Conservation (phyloP, 1,140 invertebrate genomes). For the Euura lappo region DNA sequence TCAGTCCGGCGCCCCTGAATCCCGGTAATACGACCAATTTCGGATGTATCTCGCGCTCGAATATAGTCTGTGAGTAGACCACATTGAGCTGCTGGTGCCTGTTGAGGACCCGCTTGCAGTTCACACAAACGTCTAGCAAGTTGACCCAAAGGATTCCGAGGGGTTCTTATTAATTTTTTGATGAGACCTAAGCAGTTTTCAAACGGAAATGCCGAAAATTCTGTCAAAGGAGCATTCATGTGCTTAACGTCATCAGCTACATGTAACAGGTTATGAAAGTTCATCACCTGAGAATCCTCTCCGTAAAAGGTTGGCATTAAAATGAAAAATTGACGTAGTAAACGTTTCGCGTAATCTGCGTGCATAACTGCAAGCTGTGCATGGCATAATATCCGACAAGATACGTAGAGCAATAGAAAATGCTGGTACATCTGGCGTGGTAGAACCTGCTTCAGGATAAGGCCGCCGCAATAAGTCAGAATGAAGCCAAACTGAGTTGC, state of each 20-base stretch:
- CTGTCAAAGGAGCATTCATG: conserved; percentile 20
- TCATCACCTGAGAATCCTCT: conserved; percentile 23
- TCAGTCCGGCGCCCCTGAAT: background rate
- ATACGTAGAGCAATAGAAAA: conserved; percentile 34
- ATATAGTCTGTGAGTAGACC: background rate
- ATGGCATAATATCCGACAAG: conserved; percentile 27
- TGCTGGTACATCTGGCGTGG: conserved; percentile 24
- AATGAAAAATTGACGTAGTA: conserved; percentile 33
- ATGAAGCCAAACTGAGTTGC: conserved; percentile 32
- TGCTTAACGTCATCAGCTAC: conserved; percentile 31
- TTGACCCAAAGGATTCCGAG: conserved; percentile 24
- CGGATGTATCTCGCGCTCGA: background rate
- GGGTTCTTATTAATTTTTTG: conserved; percentile 20
- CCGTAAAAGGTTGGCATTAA: conserved; percentile 33
- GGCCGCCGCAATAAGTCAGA: conserved; percentile 25
- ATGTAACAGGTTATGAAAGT: conserved; percentile 35
- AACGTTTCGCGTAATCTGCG: conserved; percentile 24
- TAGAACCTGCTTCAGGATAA: conserved; percentile 27
- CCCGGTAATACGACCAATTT: background rate
- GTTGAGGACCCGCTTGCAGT: conserved; percentile 7
- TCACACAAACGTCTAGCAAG: conserved; percentile 22
- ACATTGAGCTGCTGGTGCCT: background rate
- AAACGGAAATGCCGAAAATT: conserved; percentile 26
- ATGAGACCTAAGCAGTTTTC: conserved; percentile 28
- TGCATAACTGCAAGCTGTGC: conserved; percentile 21